Evolutionary conservation across 2,888 invertebrate species (phyloP).

Genomic region (Calliopum simillimum): DNA sequence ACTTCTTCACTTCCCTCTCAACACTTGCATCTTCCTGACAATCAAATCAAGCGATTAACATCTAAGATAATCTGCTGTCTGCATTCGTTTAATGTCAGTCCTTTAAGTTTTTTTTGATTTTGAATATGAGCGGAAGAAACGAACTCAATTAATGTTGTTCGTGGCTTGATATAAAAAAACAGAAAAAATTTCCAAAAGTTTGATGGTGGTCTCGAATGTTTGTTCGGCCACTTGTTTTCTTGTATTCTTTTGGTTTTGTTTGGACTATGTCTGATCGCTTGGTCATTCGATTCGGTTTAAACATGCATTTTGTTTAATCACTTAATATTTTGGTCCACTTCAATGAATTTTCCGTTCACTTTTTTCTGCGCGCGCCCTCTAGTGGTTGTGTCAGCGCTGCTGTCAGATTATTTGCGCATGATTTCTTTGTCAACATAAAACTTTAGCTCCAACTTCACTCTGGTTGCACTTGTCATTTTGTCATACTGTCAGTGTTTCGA

Average conservation of each 20-base stretch:
- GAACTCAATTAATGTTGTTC: slow-evolving; percentile 12
- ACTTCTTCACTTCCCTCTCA: neutral
- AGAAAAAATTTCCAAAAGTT: neutral
- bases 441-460: slow-evolving; percentile 1
- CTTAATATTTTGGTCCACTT: neutral
- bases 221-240: slow-evolving; percentile 7
- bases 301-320: slow-evolving; percentile 10
- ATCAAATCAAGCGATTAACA: slow-evolving; percentile 14
- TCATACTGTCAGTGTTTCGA: too few species aligned
- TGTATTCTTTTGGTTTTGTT: neutral
- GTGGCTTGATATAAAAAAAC: too few species aligned
- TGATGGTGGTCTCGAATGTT: slow-evolving; percentile 21
- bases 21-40: neutral
- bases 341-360: neutral
- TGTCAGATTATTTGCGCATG: slow-evolving; percentile 15
- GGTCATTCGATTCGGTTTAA: neutral
- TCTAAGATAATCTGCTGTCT: slow-evolving; percentile 17
- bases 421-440: slow-evolving; percentile 22
- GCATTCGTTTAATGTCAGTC: neutral
- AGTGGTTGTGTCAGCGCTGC: neutral
- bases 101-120: slow-evolving; percentile 5
- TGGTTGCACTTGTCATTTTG: slow-evolving; percentile 21
- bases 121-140: neutral
- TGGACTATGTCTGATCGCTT: neutral
- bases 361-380: neutral